Evolutionary conservation across 2,888 invertebrate genomes (phyloP), one percentile per base, ranked within the genome.

Genomic region (Sceliomorpha sp.): DNA sequence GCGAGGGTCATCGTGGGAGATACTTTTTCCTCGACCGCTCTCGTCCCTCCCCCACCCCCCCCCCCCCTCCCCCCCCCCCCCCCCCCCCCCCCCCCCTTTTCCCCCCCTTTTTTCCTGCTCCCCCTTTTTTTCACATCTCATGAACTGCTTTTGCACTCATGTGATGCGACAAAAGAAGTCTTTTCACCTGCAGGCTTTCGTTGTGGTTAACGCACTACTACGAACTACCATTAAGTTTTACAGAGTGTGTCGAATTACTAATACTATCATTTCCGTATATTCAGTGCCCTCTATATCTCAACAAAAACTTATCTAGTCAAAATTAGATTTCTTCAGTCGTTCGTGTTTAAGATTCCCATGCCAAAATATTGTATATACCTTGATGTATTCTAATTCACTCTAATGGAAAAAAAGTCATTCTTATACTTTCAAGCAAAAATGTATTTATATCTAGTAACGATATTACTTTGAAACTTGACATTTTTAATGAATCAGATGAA

Each of bases 151-250:
- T 26, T 14, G 29, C 44, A 31, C 31, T 44, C 31, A 7, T 6
- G 26, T 13, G 14, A 13, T 26, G 13, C 26, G 3, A 12, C 42
- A 7, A 42, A 20, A 20, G 20, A 24, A 40, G 26, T 42, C 17
- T 42, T 27, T 26, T 27, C 7, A 42, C 20, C 26, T 26, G 12
- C 40, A 42, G 20, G 5, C 17, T 17, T 12, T 12, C 29, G 14
- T n/a, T 44, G 29, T 15, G 15, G 29, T 44, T 14, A 8, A 31
- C 31, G 9, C 44, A 8, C 13, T 9, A 42, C 42, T 42, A 42
- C 42, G 26, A 31, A 44, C 44, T 44, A 44, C 44, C 29, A 44
- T 44, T 15, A 44, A 44, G 29, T 29, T 44, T 29, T 44, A 44
- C 20, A 24, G 27, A 27, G 42, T 26, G 27, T 42, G 42, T n/a